Conservation (phyloP, 2,888 invertebrate species). For the Drosophila stalkeri region DNA sequence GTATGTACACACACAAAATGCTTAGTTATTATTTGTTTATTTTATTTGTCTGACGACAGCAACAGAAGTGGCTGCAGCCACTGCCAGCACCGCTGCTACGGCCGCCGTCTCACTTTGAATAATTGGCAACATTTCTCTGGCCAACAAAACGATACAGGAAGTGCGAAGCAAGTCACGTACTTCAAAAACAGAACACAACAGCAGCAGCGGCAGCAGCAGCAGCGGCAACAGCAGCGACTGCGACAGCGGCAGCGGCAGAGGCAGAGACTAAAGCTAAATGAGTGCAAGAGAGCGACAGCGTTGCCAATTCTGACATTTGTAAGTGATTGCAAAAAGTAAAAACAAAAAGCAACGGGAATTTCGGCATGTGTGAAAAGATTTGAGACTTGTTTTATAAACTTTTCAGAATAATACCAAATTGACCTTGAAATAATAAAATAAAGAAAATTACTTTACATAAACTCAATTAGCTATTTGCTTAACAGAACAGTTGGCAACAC, state of each 20-base stretch:
- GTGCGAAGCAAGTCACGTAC: constrained; percentile 68
- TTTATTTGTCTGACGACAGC: constrained; percentile 53
- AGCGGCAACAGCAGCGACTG: not conserved
- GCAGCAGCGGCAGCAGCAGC: constrained; percentile 10
- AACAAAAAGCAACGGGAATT: constrained; percentile 1
- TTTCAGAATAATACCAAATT: not conserved
- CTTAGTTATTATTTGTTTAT: constrained; percentile 59
- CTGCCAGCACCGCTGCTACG: not conserved
- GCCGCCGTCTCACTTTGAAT: constrained; percentile 48
- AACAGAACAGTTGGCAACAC: constrained; percentile 10
- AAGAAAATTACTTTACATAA: not conserved
- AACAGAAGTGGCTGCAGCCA: constrained; percentile 31
- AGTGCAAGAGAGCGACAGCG: constrained; percentile 8
- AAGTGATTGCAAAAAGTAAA: constrained; percentile 12
- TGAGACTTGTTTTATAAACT: not conserved
- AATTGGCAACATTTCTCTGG: constrained; percentile 66
- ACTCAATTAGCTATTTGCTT: not conserved
- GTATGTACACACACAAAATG: constrained; percentile 19
- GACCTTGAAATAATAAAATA: not conserved
- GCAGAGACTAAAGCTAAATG: constrained; percentile 6
- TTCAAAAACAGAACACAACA: constrained; percentile 43
- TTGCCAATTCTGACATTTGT: constrained; percentile 19
- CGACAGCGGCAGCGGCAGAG: not conserved
- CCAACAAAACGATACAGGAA: constrained; percentile 61
- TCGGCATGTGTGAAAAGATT: not conserved